phyloP scores from a whole-genome alignment of 2,113 vertebrate species.

The Platichthys flesus region DNA sequence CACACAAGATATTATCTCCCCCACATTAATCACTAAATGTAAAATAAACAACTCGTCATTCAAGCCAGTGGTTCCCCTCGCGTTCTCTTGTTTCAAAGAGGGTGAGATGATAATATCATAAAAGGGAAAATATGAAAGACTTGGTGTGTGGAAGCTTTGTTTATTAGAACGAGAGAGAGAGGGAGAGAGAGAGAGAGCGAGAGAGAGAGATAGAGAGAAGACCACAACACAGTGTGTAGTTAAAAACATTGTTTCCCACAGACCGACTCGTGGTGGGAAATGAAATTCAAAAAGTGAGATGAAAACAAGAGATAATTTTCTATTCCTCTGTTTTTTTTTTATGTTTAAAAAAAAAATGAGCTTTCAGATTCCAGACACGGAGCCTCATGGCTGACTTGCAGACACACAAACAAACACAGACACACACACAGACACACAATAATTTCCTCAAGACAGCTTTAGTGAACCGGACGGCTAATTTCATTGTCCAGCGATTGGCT shows the following conservation, averaged over 20 bases:
- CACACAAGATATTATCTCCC: no score
- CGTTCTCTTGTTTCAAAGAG: not conserved
- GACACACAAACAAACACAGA: not conserved
- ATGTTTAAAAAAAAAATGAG: not conserved
- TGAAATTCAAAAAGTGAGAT: slow-evolving; percentile 28
- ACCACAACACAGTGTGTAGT: not conserved
- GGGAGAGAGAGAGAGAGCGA: slow-evolving; percentile 26
- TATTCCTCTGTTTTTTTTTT: not conserved
- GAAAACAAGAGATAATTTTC: not conserved
- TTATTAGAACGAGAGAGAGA: slow-evolving; percentile 33
- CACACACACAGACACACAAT: not conserved
- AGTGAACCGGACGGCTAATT: slow-evolving; percentile 37
- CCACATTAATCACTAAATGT: no score
- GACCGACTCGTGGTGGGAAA: slow-evolving; percentile 7
- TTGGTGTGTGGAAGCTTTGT: slow-evolving; percentile 47
- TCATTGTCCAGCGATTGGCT: slow-evolving; percentile 41
- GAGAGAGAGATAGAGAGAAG: slow-evolving; percentile 16
- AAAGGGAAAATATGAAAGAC: slow-evolving; percentile 14
- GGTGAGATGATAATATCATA: not conserved
- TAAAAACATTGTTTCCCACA: not conserved
- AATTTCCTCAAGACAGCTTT: slow-evolving; percentile 33
- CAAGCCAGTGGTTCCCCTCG: no score
- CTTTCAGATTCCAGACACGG: slow-evolving; percentile 1
- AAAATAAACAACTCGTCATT: no score
- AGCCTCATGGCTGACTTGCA: not conserved